Evolutionary conservation across 2,888 invertebrate species (phyloP).

Genomic region (Amaurobius ferox): DNA sequence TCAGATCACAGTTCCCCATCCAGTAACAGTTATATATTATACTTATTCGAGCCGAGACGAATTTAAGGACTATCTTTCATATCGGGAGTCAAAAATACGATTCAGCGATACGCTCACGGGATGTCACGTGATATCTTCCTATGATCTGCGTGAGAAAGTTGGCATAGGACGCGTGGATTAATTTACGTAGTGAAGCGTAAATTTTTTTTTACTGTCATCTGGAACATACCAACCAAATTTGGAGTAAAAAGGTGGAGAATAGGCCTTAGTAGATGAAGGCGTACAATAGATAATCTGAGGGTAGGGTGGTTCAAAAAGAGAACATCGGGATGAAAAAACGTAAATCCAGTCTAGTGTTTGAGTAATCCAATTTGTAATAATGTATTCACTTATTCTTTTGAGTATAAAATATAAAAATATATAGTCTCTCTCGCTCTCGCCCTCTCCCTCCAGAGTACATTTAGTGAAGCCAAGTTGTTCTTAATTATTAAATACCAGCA

Average conservation of each 20-base stretch:
- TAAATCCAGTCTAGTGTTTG: too few relatives aligned
- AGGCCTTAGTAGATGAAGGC: not conserved
- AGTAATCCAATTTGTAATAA: too few relatives aligned
- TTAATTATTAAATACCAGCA: too few relatives aligned
- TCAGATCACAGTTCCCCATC: not conserved
- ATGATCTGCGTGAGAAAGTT: slow-evolving; percentile 9
- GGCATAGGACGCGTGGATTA: not conserved
- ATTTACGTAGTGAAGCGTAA: not conserved
- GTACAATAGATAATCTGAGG: too few relatives aligned
- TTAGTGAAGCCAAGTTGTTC: too few relatives aligned
- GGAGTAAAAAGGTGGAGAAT: not conserved
- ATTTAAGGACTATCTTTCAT: not conserved
- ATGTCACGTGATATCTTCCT: not conserved
- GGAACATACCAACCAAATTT: not conserved
- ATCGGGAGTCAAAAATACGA: not conserved
- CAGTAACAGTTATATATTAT: not conserved
- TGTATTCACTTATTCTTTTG: too few relatives aligned
- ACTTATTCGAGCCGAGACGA: not conserved
- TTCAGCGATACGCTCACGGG: not conserved
- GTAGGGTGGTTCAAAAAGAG: too few relatives aligned
- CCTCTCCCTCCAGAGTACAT: too few relatives aligned
- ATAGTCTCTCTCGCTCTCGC: too few relatives aligned
- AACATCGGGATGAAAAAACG: too few relatives aligned
- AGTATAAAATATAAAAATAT: too few relatives aligned
- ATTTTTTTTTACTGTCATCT: not conserved